phyloP scores from a whole-genome alignment of 2,888 invertebrate species.

The Polyploca ridens region DNA sequence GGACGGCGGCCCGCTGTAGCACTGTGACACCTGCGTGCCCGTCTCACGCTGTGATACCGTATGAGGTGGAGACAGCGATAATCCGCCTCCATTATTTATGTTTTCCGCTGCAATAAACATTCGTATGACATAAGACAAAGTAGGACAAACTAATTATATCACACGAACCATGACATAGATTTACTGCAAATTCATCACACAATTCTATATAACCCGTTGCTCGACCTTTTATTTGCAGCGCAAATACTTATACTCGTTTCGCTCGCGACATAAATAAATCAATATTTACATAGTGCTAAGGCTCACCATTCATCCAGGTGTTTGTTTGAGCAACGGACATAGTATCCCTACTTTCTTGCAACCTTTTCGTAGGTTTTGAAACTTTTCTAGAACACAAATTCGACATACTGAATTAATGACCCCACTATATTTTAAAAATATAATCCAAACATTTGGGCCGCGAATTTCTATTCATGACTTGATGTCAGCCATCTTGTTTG shows the following conservation, averaged over 20 bases:
- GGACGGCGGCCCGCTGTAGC: constrained; percentile 91
- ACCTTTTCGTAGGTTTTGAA: constrained; percentile 89
- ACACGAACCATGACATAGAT: constrained; percentile 23
- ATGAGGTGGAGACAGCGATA: constrained; percentile 89
- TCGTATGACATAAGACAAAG: constrained; percentile 14
- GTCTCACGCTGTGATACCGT: constrained; percentile 88
- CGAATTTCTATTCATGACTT: constrained; percentile 36
- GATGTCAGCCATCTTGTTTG: constrained; percentile 66
- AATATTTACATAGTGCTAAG: constrained; percentile 54
- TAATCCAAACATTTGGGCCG: constrained; percentile 53
- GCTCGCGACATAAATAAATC: constrained; percentile 49
- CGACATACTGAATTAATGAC: constrained; percentile 82
- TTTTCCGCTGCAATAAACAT: constrained; percentile 85
- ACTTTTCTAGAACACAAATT: constrained; percentile 91
- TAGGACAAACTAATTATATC: constrained; percentile 13
- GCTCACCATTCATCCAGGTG: constrained; percentile 94
- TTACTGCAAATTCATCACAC: constrained; percentile 19
- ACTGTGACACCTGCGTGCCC: constrained; percentile 90
- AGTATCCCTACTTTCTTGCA: constrained; percentile 88
- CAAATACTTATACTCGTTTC: constrained; percentile 38
- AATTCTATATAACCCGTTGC: constrained; percentile 36
- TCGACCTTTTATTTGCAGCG: constrained; percentile 41
- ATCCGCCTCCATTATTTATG: constrained; percentile 90
- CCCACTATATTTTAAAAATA: constrained; percentile 47
- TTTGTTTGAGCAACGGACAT: constrained; percentile 92